Percentiles rank a stretch among this genome's conserved stretches.
Conservation (phyloP, 2,113 vertebrate species). For the Cottus gobio region DNA sequence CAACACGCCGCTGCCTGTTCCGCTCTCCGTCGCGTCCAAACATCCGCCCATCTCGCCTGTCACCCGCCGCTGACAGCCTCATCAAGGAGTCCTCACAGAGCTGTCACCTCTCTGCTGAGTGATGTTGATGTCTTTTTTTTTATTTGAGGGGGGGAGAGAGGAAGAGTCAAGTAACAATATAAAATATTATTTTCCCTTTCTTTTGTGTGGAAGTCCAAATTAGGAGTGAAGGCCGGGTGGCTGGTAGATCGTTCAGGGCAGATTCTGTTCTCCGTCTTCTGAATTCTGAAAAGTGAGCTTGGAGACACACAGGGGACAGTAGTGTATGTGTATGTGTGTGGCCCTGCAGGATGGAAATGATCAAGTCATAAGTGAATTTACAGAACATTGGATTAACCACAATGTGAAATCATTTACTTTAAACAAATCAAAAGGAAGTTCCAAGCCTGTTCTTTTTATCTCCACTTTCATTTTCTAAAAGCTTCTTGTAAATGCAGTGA, state of each 20-base stretch:
- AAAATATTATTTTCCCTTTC: slow-evolving; percentile 3
- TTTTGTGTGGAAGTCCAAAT: slow-evolving; percentile 32
- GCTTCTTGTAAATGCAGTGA: not conserved
- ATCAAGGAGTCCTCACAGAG: slow-evolving; percentile 54
- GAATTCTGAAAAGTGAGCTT: slow-evolving; percentile 33
- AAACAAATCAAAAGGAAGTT: not conserved
- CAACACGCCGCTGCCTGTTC: slow-evolving; percentile 1
- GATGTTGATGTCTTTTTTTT: slow-evolving; percentile 36
- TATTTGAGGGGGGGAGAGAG: slow-evolving; percentile 20
- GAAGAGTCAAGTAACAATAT: slow-evolving; percentile 7
- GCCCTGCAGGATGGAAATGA: not conserved
- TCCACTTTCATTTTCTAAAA: not conserved
- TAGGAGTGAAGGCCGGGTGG: slow-evolving; percentile 45
- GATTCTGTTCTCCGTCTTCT: too few relatives aligned
- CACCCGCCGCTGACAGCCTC: slow-evolving; percentile 51
- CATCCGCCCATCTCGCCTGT: slow-evolving; percentile 16
- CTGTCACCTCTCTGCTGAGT: slow-evolving; percentile 45
- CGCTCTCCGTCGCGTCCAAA: slow-evolving; percentile 19
- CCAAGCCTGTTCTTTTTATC: not conserved
- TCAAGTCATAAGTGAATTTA: not conserved
- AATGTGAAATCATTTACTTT: not conserved
- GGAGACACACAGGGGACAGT: not conserved
- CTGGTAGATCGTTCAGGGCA: slow-evolving; percentile 2
- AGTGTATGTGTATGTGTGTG: not conserved
- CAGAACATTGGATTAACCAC: not conserved